A percentile compares a stretch with the other conserved stretches of the same genome.
phyloP scores from a whole-genome alignment of 2,888 invertebrate species.

The Agonopterix arenella region DNA sequence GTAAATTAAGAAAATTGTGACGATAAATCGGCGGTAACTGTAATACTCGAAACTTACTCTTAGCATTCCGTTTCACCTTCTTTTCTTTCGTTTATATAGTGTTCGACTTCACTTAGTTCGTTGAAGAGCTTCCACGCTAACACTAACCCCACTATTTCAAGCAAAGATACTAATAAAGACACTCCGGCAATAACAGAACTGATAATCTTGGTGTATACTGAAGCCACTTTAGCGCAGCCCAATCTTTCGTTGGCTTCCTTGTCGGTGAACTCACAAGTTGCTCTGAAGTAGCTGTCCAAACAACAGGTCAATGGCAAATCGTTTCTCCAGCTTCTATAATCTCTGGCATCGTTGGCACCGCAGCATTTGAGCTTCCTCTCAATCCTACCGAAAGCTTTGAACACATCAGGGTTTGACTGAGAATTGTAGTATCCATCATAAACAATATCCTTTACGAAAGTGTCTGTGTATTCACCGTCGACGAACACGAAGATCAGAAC shows the following conservation, averaged over 20 bases:
- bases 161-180: slow-evolving; percentile 50
- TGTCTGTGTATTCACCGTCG: slow-evolving; percentile 64
- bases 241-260: slow-evolving; percentile 68
- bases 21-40: slow-evolving; percentile 3
- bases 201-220: slow-evolving; percentile 69
- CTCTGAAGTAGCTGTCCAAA: slow-evolving; percentile 59
- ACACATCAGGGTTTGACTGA: slow-evolving; percentile 61
- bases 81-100: slow-evolving; percentile 63
- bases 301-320: slow-evolving; percentile 65
- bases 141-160: slow-evolving; percentile 55
- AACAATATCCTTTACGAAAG: slow-evolving; percentile 66
- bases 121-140: slow-evolving; percentile 63
- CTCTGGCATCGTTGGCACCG: slow-evolving; percentile 66
- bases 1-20: slow-evolving; percentile 12
- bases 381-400: slow-evolving; percentile 57
- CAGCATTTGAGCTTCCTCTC: slow-evolving; percentile 65
- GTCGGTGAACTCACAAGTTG: slow-evolving; percentile 65
- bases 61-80: slow-evolving; percentile 69
- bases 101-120: slow-evolving; percentile 61
- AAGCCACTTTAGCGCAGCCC: slow-evolving; percentile 68
- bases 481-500: slow-evolving; percentile 65
- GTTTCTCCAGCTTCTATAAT: slow-evolving; percentile 66
- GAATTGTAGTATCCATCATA: slow-evolving; percentile 70
- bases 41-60: slow-evolving; percentile 31
- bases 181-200: slow-evolving; percentile 64